phyloP scores from a whole-genome alignment of 2,113 vertebrate genomes.

The Halcyon malimbica region DNA sequence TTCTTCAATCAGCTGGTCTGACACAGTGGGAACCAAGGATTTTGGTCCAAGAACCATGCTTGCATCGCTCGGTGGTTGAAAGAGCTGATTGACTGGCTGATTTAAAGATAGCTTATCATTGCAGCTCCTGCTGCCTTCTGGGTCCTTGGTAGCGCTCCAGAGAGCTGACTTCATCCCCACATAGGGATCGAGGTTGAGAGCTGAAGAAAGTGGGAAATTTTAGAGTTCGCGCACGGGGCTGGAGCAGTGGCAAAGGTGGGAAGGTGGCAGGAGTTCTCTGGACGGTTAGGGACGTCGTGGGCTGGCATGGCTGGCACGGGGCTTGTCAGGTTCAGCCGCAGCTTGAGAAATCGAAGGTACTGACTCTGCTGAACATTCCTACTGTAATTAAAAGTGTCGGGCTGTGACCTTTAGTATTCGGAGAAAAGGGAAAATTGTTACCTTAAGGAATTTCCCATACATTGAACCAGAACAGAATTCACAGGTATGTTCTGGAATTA shows the following conservation, averaged over 20 bases:
- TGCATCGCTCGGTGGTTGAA: not conserved
- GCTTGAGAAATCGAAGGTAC: not conserved
- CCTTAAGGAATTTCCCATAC: slow-evolving; percentile 55
- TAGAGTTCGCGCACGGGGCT: not conserved
- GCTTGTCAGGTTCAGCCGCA: not conserved
- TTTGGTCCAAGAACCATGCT: not conserved
- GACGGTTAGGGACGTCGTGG: not conserved
- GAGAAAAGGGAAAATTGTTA: slow-evolving; percentile 53
- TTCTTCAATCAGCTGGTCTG: not conserved
- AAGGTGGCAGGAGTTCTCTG: not conserved
- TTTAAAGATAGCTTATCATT: not conserved
- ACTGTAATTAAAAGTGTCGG: slow-evolving; percentile 24
- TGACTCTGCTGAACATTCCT: not conserved
- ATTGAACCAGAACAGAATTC: slow-evolving; percentile 54
- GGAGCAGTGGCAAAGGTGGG: not conserved
- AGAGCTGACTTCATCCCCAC: not conserved
- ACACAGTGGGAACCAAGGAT: not conserved
- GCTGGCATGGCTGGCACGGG: not conserved
- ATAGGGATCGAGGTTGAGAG: not conserved
- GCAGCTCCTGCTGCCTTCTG: not conserved
- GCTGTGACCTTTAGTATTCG: slow-evolving; percentile 46
- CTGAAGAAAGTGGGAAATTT: not conserved
- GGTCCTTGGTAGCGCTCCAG: not conserved
- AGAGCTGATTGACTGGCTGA: not conserved
- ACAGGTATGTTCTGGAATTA: slow-evolving; percentile 31